These are phyloP conservation scores for Agriopis marginaria DNA, from an alignment of 2,888 invertebrate species.

Conservation along the genomic window DNA sequence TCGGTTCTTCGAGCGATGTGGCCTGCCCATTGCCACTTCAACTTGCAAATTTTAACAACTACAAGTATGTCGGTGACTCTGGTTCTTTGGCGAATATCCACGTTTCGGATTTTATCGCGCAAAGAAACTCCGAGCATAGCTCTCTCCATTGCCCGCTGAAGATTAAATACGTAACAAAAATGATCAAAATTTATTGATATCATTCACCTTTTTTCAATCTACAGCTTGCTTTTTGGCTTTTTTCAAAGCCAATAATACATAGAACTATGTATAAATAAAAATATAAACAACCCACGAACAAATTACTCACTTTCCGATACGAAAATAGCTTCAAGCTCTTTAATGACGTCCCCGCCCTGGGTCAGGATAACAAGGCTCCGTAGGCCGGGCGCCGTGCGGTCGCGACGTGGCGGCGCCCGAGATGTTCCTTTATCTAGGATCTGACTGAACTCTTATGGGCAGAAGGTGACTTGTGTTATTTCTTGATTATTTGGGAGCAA, in stretches of 20 bases:
- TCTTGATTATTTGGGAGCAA: background rate
- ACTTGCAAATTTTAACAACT: too few species aligned
- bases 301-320: slow-evolving; percentile 10
- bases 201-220: too few species aligned
- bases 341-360: background rate
- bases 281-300: background rate
- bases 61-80: too few species aligned
- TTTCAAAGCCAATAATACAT: background rate
- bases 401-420: slow-evolving; percentile 46
- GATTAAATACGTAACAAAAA: too few species aligned
- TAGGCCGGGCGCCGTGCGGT: slow-evolving; percentile 46
- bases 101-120: too few species aligned
- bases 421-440: slow-evolving; percentile 17
- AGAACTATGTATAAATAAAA: background rate
- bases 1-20: too few species aligned
- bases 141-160: too few species aligned
- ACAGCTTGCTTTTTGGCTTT: too few species aligned
- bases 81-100: too few species aligned
- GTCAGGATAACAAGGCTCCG: slow-evolving; percentile 32
- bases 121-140: too few species aligned
- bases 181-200: too few species aligned
- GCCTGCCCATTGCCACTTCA: too few species aligned
- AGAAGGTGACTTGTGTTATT: slow-evolving; percentile 1
- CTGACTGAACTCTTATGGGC: slow-evolving; percentile 6
- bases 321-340: background rate